phyloP scores from a whole-genome alignment of 2,888 invertebrate species.

The Eupithecia subumbrata region DNA sequence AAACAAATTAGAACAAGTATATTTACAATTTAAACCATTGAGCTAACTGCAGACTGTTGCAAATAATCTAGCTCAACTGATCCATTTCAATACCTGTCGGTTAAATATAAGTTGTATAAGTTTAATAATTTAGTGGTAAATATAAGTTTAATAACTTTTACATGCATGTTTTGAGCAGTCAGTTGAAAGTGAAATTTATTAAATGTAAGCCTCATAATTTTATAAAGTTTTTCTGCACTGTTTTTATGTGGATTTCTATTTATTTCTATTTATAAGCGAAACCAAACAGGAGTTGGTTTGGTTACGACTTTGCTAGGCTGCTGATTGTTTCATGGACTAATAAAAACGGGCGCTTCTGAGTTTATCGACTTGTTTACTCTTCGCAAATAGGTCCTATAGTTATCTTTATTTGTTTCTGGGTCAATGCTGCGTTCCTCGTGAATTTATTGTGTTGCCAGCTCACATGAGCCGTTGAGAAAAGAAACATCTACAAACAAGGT shows the following conservation, averaged over 20 bases:
- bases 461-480: background rate
- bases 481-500: background rate
- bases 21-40: too few relatives aligned
- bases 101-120: too few relatives aligned
- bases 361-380: constrained; percentile 11
- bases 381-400: background rate
- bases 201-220: background rate
- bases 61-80: too few relatives aligned
- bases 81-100: too few relatives aligned
- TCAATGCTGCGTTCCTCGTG: background rate
- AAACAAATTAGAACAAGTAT: too few relatives aligned
- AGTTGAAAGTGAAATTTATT: background rate
- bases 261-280: background rate
- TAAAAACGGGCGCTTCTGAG: background rate
- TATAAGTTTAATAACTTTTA: too few relatives aligned
- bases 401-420: background rate
- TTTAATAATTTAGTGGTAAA: too few relatives aligned
- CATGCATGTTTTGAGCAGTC: background rate
- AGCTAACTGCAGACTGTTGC: too few relatives aligned
- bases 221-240: background rate
- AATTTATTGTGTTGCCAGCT: background rate
- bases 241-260: background rate
- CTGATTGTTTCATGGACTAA: background rate
- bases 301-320: background rate
- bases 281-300: background rate